phyloP scores from a whole-genome alignment of 2,797 vertebrate species.

The Cirrhinus molitorella region DNA sequence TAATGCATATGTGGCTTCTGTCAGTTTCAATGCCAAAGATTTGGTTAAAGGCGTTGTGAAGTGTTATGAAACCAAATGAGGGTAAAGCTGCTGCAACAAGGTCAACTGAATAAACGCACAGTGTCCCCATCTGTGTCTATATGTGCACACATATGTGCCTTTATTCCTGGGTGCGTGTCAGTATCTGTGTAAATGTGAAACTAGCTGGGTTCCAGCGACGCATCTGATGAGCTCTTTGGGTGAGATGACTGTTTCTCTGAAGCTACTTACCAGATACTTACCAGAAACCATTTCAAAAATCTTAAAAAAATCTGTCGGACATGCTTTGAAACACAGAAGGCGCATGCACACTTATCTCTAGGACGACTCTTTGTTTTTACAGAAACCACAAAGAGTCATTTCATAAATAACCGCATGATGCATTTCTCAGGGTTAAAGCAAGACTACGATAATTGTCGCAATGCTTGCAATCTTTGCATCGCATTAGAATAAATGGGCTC shows the following conservation, averaged over 20 bases:
- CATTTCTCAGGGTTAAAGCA: neutral
- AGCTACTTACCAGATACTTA: constrained; percentile 54
- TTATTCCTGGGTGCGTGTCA: constrained; percentile 15
- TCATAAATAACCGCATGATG: constrained; percentile 24
- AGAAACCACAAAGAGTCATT: constrained; percentile 52
- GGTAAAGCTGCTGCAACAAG: constrained; percentile 1
- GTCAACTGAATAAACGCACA: constrained; percentile 19
- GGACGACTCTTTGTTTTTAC: constrained; percentile 35
- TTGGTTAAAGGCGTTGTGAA: neutral
- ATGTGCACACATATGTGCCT: neutral
- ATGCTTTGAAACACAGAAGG: constrained; percentile 20
- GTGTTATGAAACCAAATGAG: neutral
- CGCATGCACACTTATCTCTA: constrained; percentile 9
- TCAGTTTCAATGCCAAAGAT: neutral
- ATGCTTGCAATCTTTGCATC: neutral
- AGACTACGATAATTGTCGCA: constrained; percentile 13
- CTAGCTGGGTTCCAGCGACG: constrained; percentile 40
- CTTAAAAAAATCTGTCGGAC: constrained; percentile 40
- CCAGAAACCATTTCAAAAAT: constrained; percentile 56
- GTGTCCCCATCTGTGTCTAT: neutral
- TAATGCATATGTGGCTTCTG: neutral
- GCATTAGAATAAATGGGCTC: constrained; percentile 10
- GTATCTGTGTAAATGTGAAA: constrained; percentile 62
- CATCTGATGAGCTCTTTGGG: constrained; percentile 28
- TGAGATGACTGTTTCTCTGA: constrained; percentile 62